phyloP scores from a whole-genome alignment of 2,888 invertebrate genomes.

The Laspeyria flexula region DNA sequence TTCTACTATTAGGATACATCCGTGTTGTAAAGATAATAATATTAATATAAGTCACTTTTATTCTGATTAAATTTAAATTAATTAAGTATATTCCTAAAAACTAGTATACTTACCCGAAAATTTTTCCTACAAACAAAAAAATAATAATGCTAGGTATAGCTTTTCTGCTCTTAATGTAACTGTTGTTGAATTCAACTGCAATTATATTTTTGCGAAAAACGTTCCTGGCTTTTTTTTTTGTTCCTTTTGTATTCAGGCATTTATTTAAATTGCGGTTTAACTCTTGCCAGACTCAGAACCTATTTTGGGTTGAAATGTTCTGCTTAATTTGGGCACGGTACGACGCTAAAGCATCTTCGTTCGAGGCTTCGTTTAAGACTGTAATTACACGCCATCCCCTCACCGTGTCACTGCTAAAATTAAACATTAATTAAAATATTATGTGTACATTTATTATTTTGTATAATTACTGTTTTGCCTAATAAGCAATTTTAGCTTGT shows the following conservation, averaged over 20 bases:
- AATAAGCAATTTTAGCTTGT: background rate
- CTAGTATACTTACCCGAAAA: too few species aligned
- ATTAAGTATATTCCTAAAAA: too few species aligned
- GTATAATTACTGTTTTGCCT: constrained; percentile 21
- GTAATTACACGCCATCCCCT: constrained; percentile 33
- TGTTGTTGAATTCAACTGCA: constrained; percentile 23
- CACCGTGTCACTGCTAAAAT: constrained; percentile 35
- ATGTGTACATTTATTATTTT: constrained; percentile 40
- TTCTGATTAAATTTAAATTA: too few species aligned
- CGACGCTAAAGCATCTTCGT: constrained; percentile 13
- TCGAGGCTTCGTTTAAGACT: constrained; percentile 15
- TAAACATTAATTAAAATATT: constrained; percentile 46
- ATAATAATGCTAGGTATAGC: too few species aligned
- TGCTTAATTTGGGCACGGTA: constrained; percentile 19
- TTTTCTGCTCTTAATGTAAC: too few species aligned
- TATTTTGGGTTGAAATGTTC: constrained; percentile 19
- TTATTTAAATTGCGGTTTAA: constrained; percentile 7
- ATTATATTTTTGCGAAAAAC: background rate
- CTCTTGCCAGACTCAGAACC: constrained; percentile 3
- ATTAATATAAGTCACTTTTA: too few species aligned
- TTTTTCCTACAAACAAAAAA: too few species aligned
- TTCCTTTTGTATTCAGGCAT: background rate
- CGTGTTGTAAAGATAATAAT: too few species aligned
- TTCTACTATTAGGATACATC: too few species aligned
- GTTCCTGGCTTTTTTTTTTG: too few species aligned